These are phyloP conservation scores for Centruroides vittatus DNA, from an alignment of 1,140 invertebrate species.

Conservation along the genomic window DNA sequence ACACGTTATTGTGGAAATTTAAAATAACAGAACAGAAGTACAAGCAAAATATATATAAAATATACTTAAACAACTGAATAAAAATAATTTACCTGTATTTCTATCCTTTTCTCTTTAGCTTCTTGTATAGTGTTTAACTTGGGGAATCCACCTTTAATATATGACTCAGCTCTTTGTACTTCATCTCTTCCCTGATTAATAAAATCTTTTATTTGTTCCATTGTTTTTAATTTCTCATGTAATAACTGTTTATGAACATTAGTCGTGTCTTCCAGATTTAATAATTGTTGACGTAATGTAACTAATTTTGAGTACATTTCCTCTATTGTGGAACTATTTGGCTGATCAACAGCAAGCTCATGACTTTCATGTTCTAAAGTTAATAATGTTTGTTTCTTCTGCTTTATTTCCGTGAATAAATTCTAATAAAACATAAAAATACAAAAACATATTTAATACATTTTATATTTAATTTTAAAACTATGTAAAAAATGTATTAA, in stretches of 20 bases:
- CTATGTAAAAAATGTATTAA: not conserved
- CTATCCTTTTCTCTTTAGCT: constrained; percentile 53
- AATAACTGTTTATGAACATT: constrained; percentile 39
- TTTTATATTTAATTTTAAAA: not conserved
- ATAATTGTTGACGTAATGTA: constrained; percentile 31
- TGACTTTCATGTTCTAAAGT: constrained; percentile 57
- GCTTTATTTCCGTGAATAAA: constrained; percentile 6
- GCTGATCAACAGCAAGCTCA: constrained; percentile 41
- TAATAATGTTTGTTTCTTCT: constrained; percentile 36
- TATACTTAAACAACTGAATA: not conserved
- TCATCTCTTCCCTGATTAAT: constrained; percentile 60
- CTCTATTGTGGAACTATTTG: constrained; percentile 11
- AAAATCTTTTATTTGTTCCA: constrained; percentile 49
- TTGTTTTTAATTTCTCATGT: constrained; percentile 11
- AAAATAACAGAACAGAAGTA: too few relatives aligned
- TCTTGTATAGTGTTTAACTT: constrained; percentile 51
- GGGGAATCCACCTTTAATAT: constrained; percentile 46
- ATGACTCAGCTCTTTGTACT: constrained; percentile 68
- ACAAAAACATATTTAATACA: too few relatives aligned
- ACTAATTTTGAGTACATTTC: constrained; percentile 11
- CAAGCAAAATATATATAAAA: too few relatives aligned
- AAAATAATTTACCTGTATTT: constrained; percentile 24
- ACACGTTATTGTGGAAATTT: too few relatives aligned
- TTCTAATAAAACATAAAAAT: constrained; percentile 2
- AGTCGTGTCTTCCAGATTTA: constrained; percentile 44